Base-by-base conservation (phyloP, 2,797 vertebrate species). In the Myotis myotis region DNA sequence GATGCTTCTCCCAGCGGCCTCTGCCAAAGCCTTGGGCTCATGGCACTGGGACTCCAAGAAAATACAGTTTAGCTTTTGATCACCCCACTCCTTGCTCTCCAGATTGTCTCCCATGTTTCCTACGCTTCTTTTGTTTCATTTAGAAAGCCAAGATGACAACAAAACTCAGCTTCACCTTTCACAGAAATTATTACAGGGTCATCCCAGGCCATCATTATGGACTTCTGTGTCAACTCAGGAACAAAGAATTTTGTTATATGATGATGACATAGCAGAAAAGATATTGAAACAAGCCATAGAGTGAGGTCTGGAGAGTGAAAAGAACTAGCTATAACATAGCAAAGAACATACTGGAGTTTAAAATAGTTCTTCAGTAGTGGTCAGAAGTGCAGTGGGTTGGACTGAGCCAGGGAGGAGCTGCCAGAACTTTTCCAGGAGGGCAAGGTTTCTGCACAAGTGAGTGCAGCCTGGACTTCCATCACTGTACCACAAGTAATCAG, bases 251-350 rank as follows among this genome's bases (percentile, higher is more conserved):
- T 72, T 87, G 16, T 75, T 60, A 75, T 19, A 75, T 16, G 81
- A 53, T 4, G 66, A 91, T 95, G 87, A 89, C 17, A 74, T 41
- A 70, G 51, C 72, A 96, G 86, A 82, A 96, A 91, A 95, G 41
- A 76, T n/a, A 90, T 2, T 36, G 41, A 92, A 88, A 33, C 60
- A 68, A 92, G 44, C n/a, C 71, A 78, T 2, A 78, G 25, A 66
- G 75, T 23, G 17, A 38, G 17, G 64, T 72, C 83, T 51, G 76
- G 60, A 10, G 38, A 87, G 85, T 83, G 64, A 76, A 28, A 1
- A 70, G 23, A 74, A 28, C 60, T 89, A 68, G 82, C 55, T 94
- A 55, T n/a, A 57, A 91, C 89, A 74, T 8, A 94, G 30, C 16
- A n/a, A 93, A 85, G 60, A 57, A 62, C 13, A 88, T 13, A 22